These are phyloP conservation scores for Drosophila parthenogenetica DNA, from an alignment of 2,888 invertebrate species.

Conservation along the genomic window DNA sequence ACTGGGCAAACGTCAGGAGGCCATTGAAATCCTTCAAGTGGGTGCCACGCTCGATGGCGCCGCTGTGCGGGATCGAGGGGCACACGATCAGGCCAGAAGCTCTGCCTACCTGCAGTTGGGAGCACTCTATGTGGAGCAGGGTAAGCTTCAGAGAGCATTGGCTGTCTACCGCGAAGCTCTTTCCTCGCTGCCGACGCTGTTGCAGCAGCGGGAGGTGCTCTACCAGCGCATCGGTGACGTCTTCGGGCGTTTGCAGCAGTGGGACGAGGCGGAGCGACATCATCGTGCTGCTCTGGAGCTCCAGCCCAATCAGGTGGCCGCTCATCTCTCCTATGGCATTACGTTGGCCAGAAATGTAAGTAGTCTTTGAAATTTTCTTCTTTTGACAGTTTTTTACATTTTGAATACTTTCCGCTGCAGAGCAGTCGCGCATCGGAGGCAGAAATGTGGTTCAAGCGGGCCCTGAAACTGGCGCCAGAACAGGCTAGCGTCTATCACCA, in stretches of 20 bases:
- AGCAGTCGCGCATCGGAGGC: slow-evolving; percentile 93
- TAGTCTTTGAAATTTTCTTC: slow-evolving; percentile 47
- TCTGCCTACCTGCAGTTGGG: slow-evolving; percentile 96
- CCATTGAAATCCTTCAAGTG: slow-evolving; percentile 91
- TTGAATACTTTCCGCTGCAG: slow-evolving; percentile 84
- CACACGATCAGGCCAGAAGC: slow-evolving; percentile 95
- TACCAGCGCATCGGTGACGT: slow-evolving; percentile 96
- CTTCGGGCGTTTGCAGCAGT: slow-evolving; percentile 92
- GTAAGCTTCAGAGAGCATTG: slow-evolving; percentile 92
- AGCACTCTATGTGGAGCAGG: slow-evolving; percentile 93
- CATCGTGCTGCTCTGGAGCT: slow-evolving; percentile 93
- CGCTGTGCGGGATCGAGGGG: slow-evolving; percentile 93
- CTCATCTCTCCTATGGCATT: slow-evolving; percentile 96
- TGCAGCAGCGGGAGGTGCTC: slow-evolving; percentile 87
- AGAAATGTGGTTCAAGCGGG: slow-evolving; percentile 95
- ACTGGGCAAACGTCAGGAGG: slow-evolving; percentile 93
- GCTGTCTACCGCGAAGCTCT: slow-evolving; percentile 95
- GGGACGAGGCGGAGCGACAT: slow-evolving; percentile 94
- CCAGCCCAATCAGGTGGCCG: slow-evolving; percentile 94
- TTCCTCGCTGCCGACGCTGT: slow-evolving; percentile 90
- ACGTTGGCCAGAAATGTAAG: slow-evolving; percentile 95
- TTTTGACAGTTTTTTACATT: background rate
- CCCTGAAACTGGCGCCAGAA: slow-evolving; percentile 92
- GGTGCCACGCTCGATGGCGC: slow-evolving; percentile 93
- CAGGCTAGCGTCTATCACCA: slow-evolving; percentile 95